Evolutionary conservation across 2,888 invertebrate genomes (phyloP), one percentile per base, ranked within the genome.

Genomic region (Hirtodrosophila trivittata): DNA sequence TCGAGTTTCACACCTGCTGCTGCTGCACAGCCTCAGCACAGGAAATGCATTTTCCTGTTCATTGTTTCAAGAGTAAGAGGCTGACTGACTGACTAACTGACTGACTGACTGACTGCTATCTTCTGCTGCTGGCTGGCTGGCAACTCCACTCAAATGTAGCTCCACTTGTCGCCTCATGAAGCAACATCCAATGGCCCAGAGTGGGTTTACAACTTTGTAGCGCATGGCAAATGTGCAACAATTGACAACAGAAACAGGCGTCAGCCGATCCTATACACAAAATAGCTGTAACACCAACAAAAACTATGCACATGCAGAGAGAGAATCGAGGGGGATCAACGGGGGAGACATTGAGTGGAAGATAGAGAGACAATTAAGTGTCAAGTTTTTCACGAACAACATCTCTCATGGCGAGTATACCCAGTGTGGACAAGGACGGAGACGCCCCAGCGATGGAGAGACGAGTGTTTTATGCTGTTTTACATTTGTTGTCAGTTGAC

Each of bases 301-400:
- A 39, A 47, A 35, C 42, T 45, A 13, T 35, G 10, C 32, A 38
- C 32, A 42, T 59, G 32, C 43, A 10, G 14, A 45, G 7, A 46
- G 14, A 28, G 8, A 12, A 13, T 13, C 6, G 28, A 1, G 9
- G n/a, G 37, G 16, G 49, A 28, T 51, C 37, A 33, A 3, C 6
- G 14, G 13, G 37, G 18, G 38, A 45, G 43, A 38, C 38, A 39
- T 32, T 26, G 28, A 37, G 35, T 14, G 41, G 52, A 41, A 49
- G 60, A 60, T 37, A 54, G 46, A 32, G 45, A 47, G 64, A 80
- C 83, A 80, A 80, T 82, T 78, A 80, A 82, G 83, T 80, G 80
- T 82, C 76, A 80, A 76, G 80, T 80, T 80, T 81, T 80, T 78
- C 80, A 78, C 71, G 71, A 82, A 66, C 80, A 77, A 60, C 77